These are phyloP conservation scores for Plebejus melissa DNA, from an alignment of 2,888 invertebrate genomes.

Conservation along the genomic window DNA sequence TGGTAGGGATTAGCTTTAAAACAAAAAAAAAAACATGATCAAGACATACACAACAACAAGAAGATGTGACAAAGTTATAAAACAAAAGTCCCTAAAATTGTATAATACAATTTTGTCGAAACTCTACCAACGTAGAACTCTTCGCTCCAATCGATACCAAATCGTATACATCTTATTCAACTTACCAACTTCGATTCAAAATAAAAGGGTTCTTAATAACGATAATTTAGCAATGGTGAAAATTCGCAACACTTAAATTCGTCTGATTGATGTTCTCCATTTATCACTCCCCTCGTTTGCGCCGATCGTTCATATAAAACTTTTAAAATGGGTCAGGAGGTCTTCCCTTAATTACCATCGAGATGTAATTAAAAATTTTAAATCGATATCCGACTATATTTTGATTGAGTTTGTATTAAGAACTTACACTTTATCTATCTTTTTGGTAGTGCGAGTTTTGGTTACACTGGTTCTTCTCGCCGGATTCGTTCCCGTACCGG, in stretches of 20 bases:
- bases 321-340: conserved; percentile 78
- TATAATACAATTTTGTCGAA: not conserved
- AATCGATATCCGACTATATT: conserved; percentile 52
- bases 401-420: conserved; percentile 33
- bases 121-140: not conserved
- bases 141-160: not conserved
- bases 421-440: not conserved
- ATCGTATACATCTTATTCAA: conserved; percentile 24
- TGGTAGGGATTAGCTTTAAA: too few species aligned
- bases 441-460: too few species aligned
- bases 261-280: conserved; percentile 75
- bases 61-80: too few species aligned
- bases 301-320: conserved; percentile 58
- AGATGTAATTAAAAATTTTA: conserved; percentile 66
- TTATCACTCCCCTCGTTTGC: conserved; percentile 74
- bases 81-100: too few species aligned
- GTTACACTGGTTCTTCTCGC: too few species aligned
- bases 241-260: conserved; percentile 75
- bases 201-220: conserved; percentile 54
- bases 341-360: conserved; percentile 64
- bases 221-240: conserved; percentile 58
- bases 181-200: conserved; percentile 40
- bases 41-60: too few species aligned
- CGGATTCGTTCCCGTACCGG: too few species aligned
- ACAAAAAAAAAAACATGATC: too few species aligned